Evolutionary conservation across 2,888 invertebrate genomes (phyloP).

Genomic region (Hanleya hanleyi): DNA sequence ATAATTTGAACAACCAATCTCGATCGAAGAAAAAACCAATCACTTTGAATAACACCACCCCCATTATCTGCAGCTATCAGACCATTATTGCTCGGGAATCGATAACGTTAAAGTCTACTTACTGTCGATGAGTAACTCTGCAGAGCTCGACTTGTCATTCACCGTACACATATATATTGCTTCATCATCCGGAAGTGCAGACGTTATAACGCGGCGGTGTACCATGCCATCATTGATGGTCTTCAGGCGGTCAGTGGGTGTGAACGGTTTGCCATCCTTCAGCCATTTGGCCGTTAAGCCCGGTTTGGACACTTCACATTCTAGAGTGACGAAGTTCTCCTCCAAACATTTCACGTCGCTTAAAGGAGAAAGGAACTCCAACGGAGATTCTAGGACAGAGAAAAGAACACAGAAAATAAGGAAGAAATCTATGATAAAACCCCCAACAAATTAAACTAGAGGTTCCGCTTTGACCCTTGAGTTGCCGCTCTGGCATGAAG

Average conservation of each 20-base stretch:
- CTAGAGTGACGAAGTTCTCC: conserved; percentile 60
- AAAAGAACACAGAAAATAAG: too few relatives aligned
- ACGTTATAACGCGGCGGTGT: conserved; percentile 58
- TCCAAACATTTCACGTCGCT: conserved; percentile 56
- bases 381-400: conserved; percentile 59
- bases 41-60: too few relatives aligned
- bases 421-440: too few relatives aligned
- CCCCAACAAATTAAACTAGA: too few relatives aligned
- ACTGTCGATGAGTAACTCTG: conserved; percentile 84
- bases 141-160: conserved; percentile 81
- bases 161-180: conserved; percentile 89
- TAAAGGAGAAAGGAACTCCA: conserved; percentile 60
- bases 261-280: conserved; percentile 80
- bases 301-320: conserved; percentile 66
- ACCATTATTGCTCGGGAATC: too few relatives aligned
- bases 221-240: conserved; percentile 82
- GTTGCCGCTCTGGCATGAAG: too few relatives aligned
- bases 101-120: too few relatives aligned
- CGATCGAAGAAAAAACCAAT: too few relatives aligned
- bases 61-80: too few relatives aligned
- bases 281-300: conserved; percentile 63
- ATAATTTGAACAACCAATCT: too few relatives aligned
- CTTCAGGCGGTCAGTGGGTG: conserved; percentile 86
- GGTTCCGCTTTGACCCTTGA: too few relatives aligned
- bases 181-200: conserved; percentile 72